A percentile compares a stretch with the other conserved stretches of the same genome.
Evolutionary conservation across 2,888 invertebrate genomes (phyloP).

Genomic region (Synergus laeviventris): DNA sequence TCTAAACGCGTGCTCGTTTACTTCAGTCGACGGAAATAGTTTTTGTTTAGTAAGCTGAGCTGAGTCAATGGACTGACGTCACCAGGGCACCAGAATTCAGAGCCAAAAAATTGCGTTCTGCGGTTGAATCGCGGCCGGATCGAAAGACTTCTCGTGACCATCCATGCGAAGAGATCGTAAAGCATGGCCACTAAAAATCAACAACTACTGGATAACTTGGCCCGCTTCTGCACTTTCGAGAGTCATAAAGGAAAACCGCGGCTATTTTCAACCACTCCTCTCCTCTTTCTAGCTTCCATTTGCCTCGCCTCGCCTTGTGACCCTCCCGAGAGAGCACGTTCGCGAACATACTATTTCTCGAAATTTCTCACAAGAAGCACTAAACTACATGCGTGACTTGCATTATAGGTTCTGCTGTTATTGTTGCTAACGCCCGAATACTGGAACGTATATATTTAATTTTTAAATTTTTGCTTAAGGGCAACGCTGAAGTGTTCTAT

Average conservation of each 20-base stretch:
- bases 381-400: not conserved
- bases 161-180: conserved; percentile 14
- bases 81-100: conserved; percentile 40
- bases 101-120: conserved; percentile 16
- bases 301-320: not conserved
- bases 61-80: conserved; percentile 53
- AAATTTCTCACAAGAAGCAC: conserved; percentile 10
- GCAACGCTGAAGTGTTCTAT: not conserved
- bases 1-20: conserved; percentile 42
- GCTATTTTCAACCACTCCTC: conserved; percentile 25
- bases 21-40: conserved; percentile 49
- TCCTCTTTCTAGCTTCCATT: conserved; percentile 26
- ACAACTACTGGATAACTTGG: conserved; percentile 21
- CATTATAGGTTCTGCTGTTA: conserved; percentile 1
- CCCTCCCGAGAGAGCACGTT: not conserved
- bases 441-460: conserved; percentile 43
- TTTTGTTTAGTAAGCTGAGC: conserved; percentile 46
- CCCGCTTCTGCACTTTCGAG: conserved; percentile 13
- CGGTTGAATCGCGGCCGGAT: conserved; percentile 18
- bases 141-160: conserved; percentile 6
- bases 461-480: conserved; percentile 38
- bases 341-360: conserved; percentile 13
- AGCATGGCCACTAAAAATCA: conserved; percentile 9
- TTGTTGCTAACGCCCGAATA: not conserved
- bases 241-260: conserved; percentile 17